Evolutionary conservation across 2,888 invertebrate genomes (phyloP).

Genomic region (Ariolimax columbianus): DNA sequence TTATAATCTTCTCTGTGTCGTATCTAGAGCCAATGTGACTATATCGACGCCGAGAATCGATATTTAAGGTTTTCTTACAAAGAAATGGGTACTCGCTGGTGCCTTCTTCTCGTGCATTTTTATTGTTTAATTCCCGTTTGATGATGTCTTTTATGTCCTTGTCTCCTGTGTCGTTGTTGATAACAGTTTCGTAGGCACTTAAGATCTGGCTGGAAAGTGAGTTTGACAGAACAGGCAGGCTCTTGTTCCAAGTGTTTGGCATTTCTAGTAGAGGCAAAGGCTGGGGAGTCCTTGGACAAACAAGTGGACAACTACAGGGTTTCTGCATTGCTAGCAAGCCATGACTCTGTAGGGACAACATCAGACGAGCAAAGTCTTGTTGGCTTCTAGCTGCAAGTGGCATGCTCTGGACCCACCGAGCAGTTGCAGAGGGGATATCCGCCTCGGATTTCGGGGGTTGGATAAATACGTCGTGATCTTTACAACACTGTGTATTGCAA

Average conservation of each 20-base stretch:
- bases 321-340: slow-evolving; percentile 46
- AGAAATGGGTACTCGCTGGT: background rate
- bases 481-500: slow-evolving; percentile 4
- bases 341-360: slow-evolving; percentile 52
- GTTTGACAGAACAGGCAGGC: slow-evolving; percentile 54
- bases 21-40: background rate
- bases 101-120: background rate
- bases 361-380: slow-evolving; percentile 55
- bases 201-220: slow-evolving; percentile 43
- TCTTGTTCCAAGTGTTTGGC: slow-evolving; percentile 57
- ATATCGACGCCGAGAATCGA: background rate
- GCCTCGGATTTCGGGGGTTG: slow-evolving; percentile 43
- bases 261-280: slow-evolving; percentile 50
- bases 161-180: slow-evolving; percentile 8
- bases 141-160: slow-evolving; percentile 42
- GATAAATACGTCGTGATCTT: background rate
- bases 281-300: slow-evolving; percentile 50
- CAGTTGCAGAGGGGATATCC: slow-evolving; percentile 44
- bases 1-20: slow-evolving; percentile 14
- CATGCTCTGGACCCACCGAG: slow-evolving; percentile 64
- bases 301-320: slow-evolving; percentile 54
- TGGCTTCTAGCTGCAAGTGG: slow-evolving; percentile 56
- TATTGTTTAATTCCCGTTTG: background rate
- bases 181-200: slow-evolving; percentile 46
- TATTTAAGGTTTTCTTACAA: background rate